Percentiles rank a stretch among this genome's conserved stretches.
These are phyloP conservation scores for Drosophila kambysellisi DNA, from an alignment of 2,888 invertebrate species.

Conservation along the genomic window DNA sequence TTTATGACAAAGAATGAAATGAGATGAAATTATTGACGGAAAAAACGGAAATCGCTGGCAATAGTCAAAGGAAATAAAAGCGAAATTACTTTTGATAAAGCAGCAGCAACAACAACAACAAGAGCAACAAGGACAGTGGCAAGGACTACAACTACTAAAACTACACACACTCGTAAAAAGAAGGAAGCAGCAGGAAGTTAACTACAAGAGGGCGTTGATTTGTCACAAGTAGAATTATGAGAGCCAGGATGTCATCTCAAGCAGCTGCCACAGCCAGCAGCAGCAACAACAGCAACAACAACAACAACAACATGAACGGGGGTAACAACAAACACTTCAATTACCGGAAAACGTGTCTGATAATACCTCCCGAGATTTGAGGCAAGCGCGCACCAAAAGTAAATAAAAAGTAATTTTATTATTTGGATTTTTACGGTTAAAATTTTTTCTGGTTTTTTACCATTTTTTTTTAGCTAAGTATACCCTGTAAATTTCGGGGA, in stretches of 20 bases:
- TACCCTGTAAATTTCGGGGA: conserved; percentile 12
- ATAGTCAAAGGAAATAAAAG: conserved; percentile 80
- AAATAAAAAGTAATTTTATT: conserved; percentile 78
- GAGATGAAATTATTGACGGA: conserved; percentile 78
- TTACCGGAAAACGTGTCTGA: conserved; percentile 82
- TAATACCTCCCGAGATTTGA: conserved; percentile 70
- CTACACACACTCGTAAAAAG: conserved; percentile 59
- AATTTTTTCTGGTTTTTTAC: conserved; percentile 21
- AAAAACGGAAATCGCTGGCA: conserved; percentile 79
- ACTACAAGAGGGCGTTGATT: conserved; percentile 80
- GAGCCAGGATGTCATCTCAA: conserved; percentile 48
- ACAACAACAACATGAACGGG: conserved; percentile 20
- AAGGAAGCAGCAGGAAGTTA: conserved; percentile 64
- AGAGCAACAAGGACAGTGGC: conserved; percentile 17
- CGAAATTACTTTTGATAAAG: conserved; percentile 81
- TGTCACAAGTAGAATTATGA: conserved; percentile 79
- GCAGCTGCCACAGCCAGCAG: conserved; percentile 58
- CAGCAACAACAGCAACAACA: conserved; percentile 21
- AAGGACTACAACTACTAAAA: conserved; percentile 54
- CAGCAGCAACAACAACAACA: conserved; percentile 46
- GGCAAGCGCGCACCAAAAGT: conserved; percentile 52
- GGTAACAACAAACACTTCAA: conserved; percentile 71
- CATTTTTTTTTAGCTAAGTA: conserved; percentile 7
- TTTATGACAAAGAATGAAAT: conserved; percentile 78
- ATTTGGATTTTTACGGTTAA: conserved; percentile 60